Conservation (phyloP, 2,797 vertebrate species). For the Acanthornis magna region DNA sequence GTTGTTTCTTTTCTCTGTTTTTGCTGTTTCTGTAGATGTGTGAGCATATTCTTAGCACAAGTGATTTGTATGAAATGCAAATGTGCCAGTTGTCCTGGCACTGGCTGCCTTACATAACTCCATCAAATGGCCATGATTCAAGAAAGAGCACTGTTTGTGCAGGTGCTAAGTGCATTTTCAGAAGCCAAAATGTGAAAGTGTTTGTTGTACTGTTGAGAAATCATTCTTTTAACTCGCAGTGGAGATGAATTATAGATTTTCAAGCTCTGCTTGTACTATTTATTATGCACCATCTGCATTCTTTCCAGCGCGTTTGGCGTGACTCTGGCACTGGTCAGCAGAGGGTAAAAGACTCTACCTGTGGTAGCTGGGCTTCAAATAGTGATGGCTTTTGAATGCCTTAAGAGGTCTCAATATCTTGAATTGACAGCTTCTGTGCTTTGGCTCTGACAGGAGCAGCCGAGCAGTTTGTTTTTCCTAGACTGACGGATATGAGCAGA, state of each 20-base stretch:
- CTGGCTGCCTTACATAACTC: not conserved
- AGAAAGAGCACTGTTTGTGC: not conserved
- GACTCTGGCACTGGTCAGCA: not conserved
- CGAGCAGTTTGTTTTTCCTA: not conserved
- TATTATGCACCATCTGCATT: not conserved
- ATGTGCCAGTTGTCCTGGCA: not conserved
- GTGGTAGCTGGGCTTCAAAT: not conserved
- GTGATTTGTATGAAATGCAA: not conserved
- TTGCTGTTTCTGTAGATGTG: not conserved
- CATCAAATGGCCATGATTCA: not conserved
- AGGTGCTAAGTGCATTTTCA: not conserved
- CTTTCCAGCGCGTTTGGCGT: not conserved
- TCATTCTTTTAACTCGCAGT: not conserved
- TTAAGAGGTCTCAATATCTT: not conserved
- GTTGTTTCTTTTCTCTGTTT: not conserved
- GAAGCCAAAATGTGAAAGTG: not conserved
- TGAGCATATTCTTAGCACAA: not conserved
- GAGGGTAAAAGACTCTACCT: not conserved
- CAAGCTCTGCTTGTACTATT: not conserved
- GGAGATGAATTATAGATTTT: not conserved
- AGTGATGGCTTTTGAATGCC: not conserved
- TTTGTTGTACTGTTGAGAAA: not conserved
- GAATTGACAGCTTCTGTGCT: not conserved
- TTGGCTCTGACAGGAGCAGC: not conserved
- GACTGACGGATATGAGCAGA: not conserved